phyloP scores from a whole-genome alignment of 2,113 vertebrate genomes.

The Dasypus novemcinctus region DNA sequence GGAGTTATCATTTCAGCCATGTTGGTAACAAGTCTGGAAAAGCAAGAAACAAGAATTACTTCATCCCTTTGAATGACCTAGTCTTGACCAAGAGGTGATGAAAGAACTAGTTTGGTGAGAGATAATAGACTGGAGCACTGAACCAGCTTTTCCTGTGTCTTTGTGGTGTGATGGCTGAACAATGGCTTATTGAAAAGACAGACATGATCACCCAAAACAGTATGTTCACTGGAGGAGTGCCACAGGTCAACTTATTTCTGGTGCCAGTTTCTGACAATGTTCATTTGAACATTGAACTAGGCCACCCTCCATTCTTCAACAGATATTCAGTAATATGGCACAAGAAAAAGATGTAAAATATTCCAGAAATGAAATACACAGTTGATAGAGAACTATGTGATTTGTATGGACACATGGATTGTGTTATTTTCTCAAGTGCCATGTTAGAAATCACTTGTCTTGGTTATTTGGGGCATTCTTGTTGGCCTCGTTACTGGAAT shows the following conservation, averaged over 20 bases:
- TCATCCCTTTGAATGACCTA: background rate
- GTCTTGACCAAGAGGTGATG: background rate
- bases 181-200: background rate
- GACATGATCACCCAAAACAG: background rate
- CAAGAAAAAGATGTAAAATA: background rate
- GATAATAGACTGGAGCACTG: background rate
- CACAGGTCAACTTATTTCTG: background rate
- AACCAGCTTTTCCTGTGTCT: background rate
- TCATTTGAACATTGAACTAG: background rate
- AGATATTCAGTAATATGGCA: background rate
- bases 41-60: background rate
- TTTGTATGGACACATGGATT: background rate
- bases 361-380: background rate
- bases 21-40: background rate
- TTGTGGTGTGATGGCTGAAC: background rate
- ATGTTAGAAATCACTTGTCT: background rate
- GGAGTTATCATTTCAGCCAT: background rate
- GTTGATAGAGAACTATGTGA: background rate
- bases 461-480: background rate
- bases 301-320: background rate
- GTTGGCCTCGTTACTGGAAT: background rate
- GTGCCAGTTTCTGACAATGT: background rate
- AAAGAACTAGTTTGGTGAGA: background rate
- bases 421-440: background rate
- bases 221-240: background rate